Conservation (phyloP, 2,888 invertebrate genomes). For the Carcina quercana region DNA sequence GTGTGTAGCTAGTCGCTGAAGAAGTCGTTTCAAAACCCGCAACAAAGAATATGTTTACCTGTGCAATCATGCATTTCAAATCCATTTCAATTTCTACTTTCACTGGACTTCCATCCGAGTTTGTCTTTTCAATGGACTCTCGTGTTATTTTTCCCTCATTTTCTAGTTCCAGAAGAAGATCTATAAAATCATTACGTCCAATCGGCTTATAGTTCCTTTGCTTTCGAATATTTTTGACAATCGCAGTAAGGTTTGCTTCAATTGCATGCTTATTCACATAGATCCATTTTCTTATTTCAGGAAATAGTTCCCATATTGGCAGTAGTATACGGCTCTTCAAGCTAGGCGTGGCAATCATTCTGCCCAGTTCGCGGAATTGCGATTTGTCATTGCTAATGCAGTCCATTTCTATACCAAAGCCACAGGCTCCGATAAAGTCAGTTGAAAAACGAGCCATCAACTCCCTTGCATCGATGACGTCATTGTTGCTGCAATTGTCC, state of each 20-base stretch:
- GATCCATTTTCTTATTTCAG: constrained; percentile 21
- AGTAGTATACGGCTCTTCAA: constrained; percentile 20
- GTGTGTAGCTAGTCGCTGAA: constrained; percentile 33
- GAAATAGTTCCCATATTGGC: constrained; percentile 21
- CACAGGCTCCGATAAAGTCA: constrained; percentile 35
- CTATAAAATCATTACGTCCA: constrained; percentile 30
- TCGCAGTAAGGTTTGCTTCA: constrained; percentile 13
- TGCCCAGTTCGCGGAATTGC: constrained; percentile 26
- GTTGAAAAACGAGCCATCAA: constrained; percentile 36
- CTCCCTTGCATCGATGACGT: constrained; percentile 24
- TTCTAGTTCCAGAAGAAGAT: constrained; percentile 26
- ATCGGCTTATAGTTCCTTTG: constrained; percentile 25
- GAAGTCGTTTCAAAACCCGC: constrained; percentile 37
- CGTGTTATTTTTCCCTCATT: constrained; percentile 26
- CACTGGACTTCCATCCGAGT: constrained; percentile 23
- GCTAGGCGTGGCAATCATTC: constrained; percentile 19
- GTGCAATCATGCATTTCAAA: constrained; percentile 6
- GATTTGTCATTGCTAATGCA: constrained; percentile 28
- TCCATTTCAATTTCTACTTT: constrained; percentile 25
- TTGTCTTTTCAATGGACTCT: constrained; percentile 26
- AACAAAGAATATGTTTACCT: constrained; percentile 16
- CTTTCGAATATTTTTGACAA: constrained; percentile 21
- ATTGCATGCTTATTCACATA: constrained; percentile 19
- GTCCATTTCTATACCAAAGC: constrained; percentile 32
- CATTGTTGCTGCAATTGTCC: background rate